phyloP scores from a whole-genome alignment of 2,113 vertebrate genomes.

The Microcebus ravelobensis region DNA sequence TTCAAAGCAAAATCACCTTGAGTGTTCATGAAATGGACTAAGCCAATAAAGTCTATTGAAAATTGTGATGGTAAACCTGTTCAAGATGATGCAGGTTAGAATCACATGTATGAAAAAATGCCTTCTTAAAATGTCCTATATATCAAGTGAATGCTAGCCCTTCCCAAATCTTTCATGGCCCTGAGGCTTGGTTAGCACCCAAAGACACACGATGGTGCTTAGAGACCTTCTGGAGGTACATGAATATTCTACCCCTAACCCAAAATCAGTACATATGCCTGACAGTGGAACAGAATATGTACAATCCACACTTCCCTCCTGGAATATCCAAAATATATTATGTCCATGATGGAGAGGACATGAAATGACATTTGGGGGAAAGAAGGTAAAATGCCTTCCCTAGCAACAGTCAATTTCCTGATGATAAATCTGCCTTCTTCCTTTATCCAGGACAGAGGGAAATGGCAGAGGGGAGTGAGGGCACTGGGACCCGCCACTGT shows the following conservation, averaged over 20 bases:
- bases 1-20: slow-evolving; percentile 21
- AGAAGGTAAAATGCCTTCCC: not conserved
- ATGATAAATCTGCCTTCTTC: not conserved
- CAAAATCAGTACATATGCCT: not conserved
- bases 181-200: not conserved
- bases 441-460: not conserved
- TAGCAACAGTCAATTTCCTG: not conserved
- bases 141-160: not conserved
- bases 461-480: not conserved
- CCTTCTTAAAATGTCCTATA: not conserved
- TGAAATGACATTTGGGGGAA: not conserved
- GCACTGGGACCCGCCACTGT: not conserved
- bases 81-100: not conserved
- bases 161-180: not conserved
- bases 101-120: not conserved
- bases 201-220: not conserved
- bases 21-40: not conserved
- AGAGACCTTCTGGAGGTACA: not conserved
- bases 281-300: not conserved
- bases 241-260: not conserved
- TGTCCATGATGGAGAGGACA: not conserved
- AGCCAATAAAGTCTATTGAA: not conserved
- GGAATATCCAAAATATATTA: not conserved
- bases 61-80: not conserved
- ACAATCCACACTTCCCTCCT: not conserved